Percentiles rank a stretch among this genome's conserved stretches.
phyloP scores from a whole-genome alignment of 2,113 vertebrate genomes.

The Chamaetylas fuelleborni region DNA sequence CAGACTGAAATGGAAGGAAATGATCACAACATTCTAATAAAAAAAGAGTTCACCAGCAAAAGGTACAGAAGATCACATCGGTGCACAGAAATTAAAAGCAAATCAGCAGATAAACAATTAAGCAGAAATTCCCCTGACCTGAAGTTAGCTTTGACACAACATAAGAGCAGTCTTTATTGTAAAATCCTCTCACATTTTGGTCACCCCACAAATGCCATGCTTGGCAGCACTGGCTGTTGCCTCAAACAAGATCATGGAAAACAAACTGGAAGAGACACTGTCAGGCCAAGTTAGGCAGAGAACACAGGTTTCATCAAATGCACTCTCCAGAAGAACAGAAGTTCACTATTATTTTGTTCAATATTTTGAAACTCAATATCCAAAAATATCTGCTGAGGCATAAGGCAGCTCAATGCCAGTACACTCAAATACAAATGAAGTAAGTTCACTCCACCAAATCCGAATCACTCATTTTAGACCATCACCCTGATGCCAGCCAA shows the following conservation, averaged over 20 bases:
- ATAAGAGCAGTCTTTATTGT: not conserved
- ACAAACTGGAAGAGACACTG: not conserved
- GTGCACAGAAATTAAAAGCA: not conserved
- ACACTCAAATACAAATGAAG: not conserved
- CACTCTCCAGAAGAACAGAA: not conserved
- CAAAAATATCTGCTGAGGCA: not conserved
- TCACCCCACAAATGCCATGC: not conserved
- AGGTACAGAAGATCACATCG: not conserved
- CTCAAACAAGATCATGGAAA: constrained; percentile 20
- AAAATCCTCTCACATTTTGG: not conserved
- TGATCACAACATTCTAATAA: not conserved
- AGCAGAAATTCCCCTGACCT: not conserved
- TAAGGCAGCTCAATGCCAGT: not conserved
- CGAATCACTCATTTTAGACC: not conserved
- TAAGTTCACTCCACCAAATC: not conserved
- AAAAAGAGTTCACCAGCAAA: not conserved
- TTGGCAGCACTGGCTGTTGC: not conserved
- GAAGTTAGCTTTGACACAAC: not conserved
- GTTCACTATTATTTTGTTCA: not conserved
- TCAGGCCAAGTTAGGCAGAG: not conserved
- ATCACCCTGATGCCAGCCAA: not conserved
- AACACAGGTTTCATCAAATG: not conserved
- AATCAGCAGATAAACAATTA: not conserved
- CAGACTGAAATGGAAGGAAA: not conserved
- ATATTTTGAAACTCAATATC: not conserved